Conservation (phyloP, 1,140 invertebrate species). For the Epicauta chinensis region DNA sequence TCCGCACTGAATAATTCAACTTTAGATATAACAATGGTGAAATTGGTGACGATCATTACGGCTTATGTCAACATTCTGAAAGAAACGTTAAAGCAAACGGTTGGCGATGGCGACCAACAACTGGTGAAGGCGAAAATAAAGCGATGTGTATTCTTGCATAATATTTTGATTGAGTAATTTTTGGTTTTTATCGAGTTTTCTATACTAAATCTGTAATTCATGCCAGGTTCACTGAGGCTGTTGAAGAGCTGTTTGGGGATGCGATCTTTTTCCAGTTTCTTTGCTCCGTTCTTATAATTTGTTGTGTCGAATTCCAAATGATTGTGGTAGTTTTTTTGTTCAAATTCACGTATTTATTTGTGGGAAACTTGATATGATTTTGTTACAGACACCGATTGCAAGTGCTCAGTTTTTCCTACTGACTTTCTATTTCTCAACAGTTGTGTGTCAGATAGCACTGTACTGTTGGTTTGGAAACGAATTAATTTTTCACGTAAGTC, state of each 20-base stretch:
- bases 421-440: slow-evolving; percentile 19
- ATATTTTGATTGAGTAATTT: not conserved
- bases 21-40: slow-evolving; percentile 2
- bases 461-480: slow-evolving; percentile 31
- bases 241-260: slow-evolving; percentile 23
- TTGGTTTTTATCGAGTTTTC: not conserved
- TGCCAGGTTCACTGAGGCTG: slow-evolving; percentile 11
- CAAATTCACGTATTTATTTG: too few species aligned
- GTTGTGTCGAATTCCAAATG: slow-evolving; percentile 29
- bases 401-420: slow-evolving; percentile 23
- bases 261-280: slow-evolving; percentile 30
- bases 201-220: not conserved
- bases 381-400: slow-evolving; percentile 8
- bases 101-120: not conserved
- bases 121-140: not conserved
- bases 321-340: slow-evolving; percentile 16
- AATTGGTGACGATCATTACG: not conserved
- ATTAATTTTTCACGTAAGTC: slow-evolving; percentile 24
- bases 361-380: too few species aligned
- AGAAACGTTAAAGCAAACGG: not conserved
- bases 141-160: slow-evolving; percentile 3
- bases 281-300: slow-evolving; percentile 29
- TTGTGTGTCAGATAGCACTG: slow-evolving; percentile 25
- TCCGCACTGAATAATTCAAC: slow-evolving; percentile 7
- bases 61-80: slow-evolving; percentile 9